phyloP scores from a whole-genome alignment of 2,888 invertebrate species.

The Beris morrisii region DNA sequence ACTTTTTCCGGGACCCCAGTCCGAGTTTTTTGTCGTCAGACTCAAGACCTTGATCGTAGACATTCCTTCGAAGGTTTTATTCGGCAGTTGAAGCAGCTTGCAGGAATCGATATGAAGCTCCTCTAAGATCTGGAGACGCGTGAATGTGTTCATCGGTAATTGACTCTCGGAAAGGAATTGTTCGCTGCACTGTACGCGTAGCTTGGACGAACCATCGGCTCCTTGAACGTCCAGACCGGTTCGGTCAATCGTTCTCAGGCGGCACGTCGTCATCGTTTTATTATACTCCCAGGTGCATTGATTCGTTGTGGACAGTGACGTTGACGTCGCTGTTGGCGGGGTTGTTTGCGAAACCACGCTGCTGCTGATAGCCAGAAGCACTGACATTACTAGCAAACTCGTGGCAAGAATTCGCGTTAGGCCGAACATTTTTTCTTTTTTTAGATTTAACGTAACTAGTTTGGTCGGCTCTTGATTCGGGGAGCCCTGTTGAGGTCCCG shows the following conservation, averaged over 20 bases:
- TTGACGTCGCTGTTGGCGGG: conserved; percentile 5
- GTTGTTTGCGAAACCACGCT: conserved; percentile 9
- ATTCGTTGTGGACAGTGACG: conserved; percentile 44
- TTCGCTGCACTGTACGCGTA: conserved; percentile 78
- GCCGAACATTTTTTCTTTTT: conserved; percentile 10
- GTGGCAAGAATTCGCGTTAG: neutral
- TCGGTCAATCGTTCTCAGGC: conserved; percentile 70
- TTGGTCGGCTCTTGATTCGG: neutral
- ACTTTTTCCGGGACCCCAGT: conserved; percentile 75
- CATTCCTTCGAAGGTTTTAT: conserved; percentile 78
- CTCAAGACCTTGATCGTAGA: conserved; percentile 68
- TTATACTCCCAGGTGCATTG: conserved; percentile 59
- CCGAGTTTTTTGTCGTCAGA: conserved; percentile 76
- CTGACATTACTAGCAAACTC: neutral
- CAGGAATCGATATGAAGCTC: conserved; percentile 76
- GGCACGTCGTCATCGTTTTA: conserved; percentile 63
- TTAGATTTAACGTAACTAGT: neutral
- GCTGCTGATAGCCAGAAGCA: neutral
- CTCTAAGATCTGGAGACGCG: conserved; percentile 69
- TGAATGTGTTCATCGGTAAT: conserved; percentile 72
- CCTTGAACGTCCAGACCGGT: conserved; percentile 62
- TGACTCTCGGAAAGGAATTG: conserved; percentile 79
- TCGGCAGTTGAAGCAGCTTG: conserved; percentile 72
- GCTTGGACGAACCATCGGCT: conserved; percentile 71
- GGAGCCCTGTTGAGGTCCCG: neutral